A percentile compares a stretch with the other conserved stretches of the same genome.
phyloP scores from a whole-genome alignment of 2,888 invertebrate genomes.

The Caenorhabditis afra region DNA sequence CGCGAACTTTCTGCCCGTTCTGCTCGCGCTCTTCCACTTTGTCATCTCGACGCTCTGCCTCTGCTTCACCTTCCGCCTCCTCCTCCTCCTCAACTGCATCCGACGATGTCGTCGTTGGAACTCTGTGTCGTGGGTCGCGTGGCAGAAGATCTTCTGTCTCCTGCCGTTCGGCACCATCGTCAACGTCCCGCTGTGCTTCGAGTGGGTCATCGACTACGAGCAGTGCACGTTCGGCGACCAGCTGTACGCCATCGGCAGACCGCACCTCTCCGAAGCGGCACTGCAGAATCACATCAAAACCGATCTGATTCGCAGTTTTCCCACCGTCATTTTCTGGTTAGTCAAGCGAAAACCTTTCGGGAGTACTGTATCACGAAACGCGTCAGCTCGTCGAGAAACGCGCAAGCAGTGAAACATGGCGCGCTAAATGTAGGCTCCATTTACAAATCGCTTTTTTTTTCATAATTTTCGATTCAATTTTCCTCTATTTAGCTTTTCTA shows the following conservation, averaged over 20 bases:
- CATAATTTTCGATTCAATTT: no score
- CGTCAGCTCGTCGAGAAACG: no score
- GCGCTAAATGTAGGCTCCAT: no score
- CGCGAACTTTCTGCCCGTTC: conserved; percentile 66
- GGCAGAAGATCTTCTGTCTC: conserved; percentile 70
- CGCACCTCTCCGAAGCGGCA: conserved; percentile 61
- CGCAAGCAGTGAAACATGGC: no score
- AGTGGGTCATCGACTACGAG: conserved; percentile 67
- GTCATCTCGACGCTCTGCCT: conserved; percentile 60
- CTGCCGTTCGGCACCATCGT: conserved; percentile 70
- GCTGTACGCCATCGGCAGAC: conserved; percentile 60
- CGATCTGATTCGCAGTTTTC: conserved; percentile 62
- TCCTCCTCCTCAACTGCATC: conserved; percentile 66
- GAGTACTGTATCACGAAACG: no score
- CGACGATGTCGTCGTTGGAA: conserved; percentile 70
- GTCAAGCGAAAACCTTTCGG: no score
- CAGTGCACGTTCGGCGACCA: conserved; percentile 60
- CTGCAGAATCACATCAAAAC: conserved; percentile 63
- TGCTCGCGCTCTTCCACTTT: conserved; percentile 67
- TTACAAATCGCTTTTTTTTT: no score
- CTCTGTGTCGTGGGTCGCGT: conserved; percentile 68
- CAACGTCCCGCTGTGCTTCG: conserved; percentile 68
- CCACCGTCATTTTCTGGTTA: conserved; percentile 67
- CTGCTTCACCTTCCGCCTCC: conserved; percentile 63
- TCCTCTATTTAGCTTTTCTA: no score